Evolutionary conservation across 2,888 invertebrate species (phyloP), one percentile per base, ranked within the genome.

Genomic region (Notodonta ziczac): DNA sequence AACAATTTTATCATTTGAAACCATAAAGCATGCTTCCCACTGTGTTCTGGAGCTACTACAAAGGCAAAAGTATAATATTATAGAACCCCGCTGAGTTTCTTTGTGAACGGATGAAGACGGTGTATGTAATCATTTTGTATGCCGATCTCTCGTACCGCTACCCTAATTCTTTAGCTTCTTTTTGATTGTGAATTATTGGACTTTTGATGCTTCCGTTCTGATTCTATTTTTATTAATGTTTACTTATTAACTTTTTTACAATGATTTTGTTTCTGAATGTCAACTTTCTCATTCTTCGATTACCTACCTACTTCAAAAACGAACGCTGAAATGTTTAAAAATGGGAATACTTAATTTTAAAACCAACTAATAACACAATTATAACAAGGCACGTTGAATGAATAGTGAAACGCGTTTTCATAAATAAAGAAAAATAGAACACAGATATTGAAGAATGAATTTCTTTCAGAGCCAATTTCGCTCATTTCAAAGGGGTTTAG

Each of bases 1-100:
- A 91, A 92, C 92, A 90, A 85, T 93, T 90, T 90, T 91, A 93
- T 93, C 93, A 93, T 93, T 93, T 88, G 89, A 89, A 92, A 89
- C 92, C 92, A 88, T 93, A 93, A 92, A 93, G 91, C 88, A 90
- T 89, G 86, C 90, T 85, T 87, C 92, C 93, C 87, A 92, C 92
- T 89, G 92, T 67, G 92, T 78, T 78, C 79, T 80, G 84, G 80
- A 88, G 90, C 89, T 87, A 88, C 90, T 82, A 93, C 92, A 93
- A 93, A 93, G 92, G 91, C 87, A 87, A 82, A 86, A 83, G 89
- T 90, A 93, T 90, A 93, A 93, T 93, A 93, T 91, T 86, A 85
- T 84, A 88, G 90, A 83, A 84, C 90, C 93, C 93, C 93, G 93
- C 92, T 92, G 93, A 61, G 93, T 79, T 86, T 88, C 90, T 91